A percentile compares a stretch with the other conserved stretches of the same genome.
Conservation (phyloP, 2,888 invertebrate species). For the Stenodera caucasica region DNA sequence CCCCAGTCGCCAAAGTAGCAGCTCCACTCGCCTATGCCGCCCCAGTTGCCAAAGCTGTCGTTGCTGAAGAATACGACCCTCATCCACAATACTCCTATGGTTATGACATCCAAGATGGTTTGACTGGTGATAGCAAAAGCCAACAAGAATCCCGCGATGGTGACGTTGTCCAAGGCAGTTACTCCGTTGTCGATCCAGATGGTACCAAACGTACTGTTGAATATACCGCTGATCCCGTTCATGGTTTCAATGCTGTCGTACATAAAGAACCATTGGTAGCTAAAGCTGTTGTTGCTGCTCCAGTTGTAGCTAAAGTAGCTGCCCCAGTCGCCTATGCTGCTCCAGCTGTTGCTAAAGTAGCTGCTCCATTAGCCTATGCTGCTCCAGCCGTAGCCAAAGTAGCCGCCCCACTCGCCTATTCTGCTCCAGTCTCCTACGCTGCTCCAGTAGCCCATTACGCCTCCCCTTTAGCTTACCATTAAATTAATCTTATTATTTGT, state of each 20-base stretch:
- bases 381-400: constrained; percentile 6
- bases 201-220: constrained; percentile 67
- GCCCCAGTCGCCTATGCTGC: constrained; percentile 32
- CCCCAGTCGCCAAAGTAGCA: neutral
- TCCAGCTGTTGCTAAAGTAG: constrained; percentile 32
- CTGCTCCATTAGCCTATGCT: constrained; percentile 24
- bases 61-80: constrained; percentile 48
- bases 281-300: constrained; percentile 36
- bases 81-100: constrained; percentile 61
- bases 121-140: constrained; percentile 61
- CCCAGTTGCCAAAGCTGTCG: constrained; percentile 35
- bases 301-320: constrained; percentile 41
- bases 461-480: neutral
- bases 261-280: constrained; percentile 54
- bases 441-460: constrained; percentile 19
- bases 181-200: constrained; percentile 62
- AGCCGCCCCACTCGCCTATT: constrained; percentile 5
- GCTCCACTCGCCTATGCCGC: constrained; percentile 18
- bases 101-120: constrained; percentile 61
- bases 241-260: constrained; percentile 62
- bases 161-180: constrained; percentile 64
- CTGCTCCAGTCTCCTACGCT: constrained; percentile 23
- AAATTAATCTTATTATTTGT: neutral
- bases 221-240: constrained; percentile 59
- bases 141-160: constrained; percentile 68